phyloP scores from a whole-genome alignment of 2,113 vertebrate species.

The Raja brachyura region DNA sequence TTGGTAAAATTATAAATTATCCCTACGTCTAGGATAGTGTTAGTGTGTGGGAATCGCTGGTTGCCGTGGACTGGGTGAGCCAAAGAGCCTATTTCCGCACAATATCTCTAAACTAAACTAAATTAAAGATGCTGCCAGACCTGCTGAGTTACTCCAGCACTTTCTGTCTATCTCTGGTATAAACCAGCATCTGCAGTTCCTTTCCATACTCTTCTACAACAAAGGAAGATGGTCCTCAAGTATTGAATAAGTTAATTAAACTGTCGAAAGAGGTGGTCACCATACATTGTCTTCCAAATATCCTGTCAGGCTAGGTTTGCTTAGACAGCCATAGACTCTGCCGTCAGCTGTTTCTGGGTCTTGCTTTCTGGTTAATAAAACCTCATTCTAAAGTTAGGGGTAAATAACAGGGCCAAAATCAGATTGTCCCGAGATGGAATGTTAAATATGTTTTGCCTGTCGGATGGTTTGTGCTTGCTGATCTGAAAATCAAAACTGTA shows the following conservation, averaged over 20 bases:
- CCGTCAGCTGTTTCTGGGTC: neutral
- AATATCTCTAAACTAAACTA: too few species aligned
- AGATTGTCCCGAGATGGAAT: neutral
- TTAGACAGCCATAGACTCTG: neutral
- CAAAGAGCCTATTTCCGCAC: too few species aligned
- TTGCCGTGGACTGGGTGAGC: too few species aligned
- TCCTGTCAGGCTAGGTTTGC: neutral
- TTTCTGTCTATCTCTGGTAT: too few species aligned
- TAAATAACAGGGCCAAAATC: neutral
- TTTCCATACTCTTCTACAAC: too few species aligned
- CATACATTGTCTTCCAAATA: neutral
- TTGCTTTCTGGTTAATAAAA: neutral
- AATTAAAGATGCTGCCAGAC: too few species aligned
- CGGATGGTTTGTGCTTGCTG: neutral
- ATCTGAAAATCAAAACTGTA: slow-evolving; percentile 10
- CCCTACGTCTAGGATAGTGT: too few species aligned
- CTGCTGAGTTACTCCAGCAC: too few species aligned
- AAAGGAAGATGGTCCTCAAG: neutral
- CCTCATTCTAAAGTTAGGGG: neutral
- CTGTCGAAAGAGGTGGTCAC: neutral
- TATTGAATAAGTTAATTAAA: neutral
- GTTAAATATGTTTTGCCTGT: neutral
- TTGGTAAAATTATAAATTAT: too few species aligned
- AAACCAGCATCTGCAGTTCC: too few species aligned
- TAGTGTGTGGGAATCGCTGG: too few species aligned